Evolutionary conservation across 2,888 invertebrate genomes (phyloP), one percentile per base, ranked within the genome.

Genomic region (Tethea ocularis): DNA sequence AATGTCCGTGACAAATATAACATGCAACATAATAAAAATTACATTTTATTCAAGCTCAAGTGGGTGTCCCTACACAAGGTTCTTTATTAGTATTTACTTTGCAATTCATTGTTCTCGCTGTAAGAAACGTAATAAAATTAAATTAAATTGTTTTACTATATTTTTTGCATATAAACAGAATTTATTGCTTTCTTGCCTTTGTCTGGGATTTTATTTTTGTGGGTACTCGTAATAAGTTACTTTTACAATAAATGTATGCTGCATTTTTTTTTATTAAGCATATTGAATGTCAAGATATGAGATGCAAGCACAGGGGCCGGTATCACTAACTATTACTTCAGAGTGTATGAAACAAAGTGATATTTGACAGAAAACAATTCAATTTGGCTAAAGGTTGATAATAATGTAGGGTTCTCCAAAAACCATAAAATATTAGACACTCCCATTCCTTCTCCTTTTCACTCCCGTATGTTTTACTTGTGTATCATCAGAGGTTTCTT

Each of bases 91-190:
- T 20, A 23, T 53, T 53, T 17, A 23, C 29, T 17, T 52, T n/a
- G 23, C n/a, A 53, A 46, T 10, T 10, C 46, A 20, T 46, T 46
- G 46, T 46, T 46, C 46, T 17, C 17, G 41, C n/a, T 17, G 17
- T 46, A 46, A 46, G 20, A 46, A 46, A 38, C 5, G 46, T 20
- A 46, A 46, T 53, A 53, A 26, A 53, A 53, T 29, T 53, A 53
- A 53, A 53, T 53, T 53, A 53, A 53, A 53, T 53, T 53, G 8
- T 11, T 53, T 52, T 52, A n/a, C 17, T 29, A 53, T 29, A 26
- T 53, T 26, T 53, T 53, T 53, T 53, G 52, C 29, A 53, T 29
- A 53, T 17, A 53, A 53, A 53, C 17, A 53, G 11, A 29, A 53
- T 53, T 53, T 53, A 53, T 53, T 53, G 52, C 52, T 53, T 53